Conservation (phyloP, 2,797 vertebrate species). For the Buceros bicornis region DNA sequence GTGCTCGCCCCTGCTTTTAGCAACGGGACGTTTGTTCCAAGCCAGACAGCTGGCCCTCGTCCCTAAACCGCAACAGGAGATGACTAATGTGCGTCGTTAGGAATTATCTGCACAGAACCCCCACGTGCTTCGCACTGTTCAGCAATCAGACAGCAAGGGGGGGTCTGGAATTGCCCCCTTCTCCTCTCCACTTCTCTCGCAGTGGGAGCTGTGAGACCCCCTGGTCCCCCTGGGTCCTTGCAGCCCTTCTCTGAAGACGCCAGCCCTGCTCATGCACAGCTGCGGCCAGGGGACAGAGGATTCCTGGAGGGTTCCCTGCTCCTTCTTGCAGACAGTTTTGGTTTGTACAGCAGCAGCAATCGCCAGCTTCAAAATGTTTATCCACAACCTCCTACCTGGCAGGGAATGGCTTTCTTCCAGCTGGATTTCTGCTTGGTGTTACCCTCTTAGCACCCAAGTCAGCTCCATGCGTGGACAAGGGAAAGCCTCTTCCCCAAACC, state of each 20-base stretch:
- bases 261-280: neutral
- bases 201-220: neutral
- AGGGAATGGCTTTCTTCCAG: neutral
- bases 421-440: neutral
- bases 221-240: neutral
- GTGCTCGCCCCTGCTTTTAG: neutral
- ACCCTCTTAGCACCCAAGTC: neutral
- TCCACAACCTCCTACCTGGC: neutral
- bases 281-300: neutral
- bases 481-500: neutral
- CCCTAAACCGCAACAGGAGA: slow-evolving; percentile 53
- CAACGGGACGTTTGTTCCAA: neutral
- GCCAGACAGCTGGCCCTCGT: slow-evolving; percentile 23
- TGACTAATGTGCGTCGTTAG: slow-evolving; percentile 48
- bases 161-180: slow-evolving; percentile 33
- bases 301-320: neutral
- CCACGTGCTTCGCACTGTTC: neutral
- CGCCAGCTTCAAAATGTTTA: neutral
- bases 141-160: slow-evolving; percentile 11
- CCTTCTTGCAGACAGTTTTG: neutral
- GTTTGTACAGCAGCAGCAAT: neutral
- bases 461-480: neutral
- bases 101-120: slow-evolving; percentile 48
- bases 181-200: neutral
- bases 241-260: neutral